These are phyloP conservation scores for Dasyprocta punctata DNA, from an alignment of 2,113 vertebrate species.

Conservation along the genomic window DNA sequence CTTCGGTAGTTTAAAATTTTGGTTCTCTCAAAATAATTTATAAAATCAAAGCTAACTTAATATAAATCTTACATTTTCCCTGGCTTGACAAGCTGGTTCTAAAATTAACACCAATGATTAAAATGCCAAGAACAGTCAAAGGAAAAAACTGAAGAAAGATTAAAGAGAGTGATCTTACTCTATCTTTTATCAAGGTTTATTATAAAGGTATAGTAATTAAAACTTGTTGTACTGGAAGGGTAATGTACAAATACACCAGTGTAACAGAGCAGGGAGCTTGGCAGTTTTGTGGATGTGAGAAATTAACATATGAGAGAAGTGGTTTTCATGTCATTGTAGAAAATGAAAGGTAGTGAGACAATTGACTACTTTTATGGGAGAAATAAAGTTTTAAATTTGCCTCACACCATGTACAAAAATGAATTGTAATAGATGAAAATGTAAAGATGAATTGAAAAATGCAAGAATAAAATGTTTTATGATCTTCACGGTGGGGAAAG, in stretches of 20 bases:
- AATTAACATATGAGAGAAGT: neutral
- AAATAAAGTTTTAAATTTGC: constrained; percentile 7
- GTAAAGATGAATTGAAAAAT: neutral
- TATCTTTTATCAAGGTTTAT: constrained; percentile 14
- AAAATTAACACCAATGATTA: constrained; percentile 4
- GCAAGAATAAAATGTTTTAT: neutral
- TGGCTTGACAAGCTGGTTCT: constrained; percentile 12
- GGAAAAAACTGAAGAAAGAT: neutral
- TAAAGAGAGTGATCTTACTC: neutral
- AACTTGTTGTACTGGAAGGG: neutral
- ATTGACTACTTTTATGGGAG: neutral
- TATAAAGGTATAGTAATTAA: neutral
- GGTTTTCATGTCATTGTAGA: neutral
- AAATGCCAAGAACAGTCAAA: neutral
- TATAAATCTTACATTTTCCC: constrained; percentile 21
- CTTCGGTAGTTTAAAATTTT: neutral
- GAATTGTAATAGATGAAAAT: neutral
- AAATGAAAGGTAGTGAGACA: constrained; percentile 9
- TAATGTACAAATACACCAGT: neutral
- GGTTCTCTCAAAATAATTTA: neutral
- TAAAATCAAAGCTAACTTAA: neutral
- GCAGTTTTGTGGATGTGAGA: neutral
- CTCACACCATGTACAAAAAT: neutral
- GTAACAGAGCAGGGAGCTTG: neutral
- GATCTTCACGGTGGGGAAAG: neutral